A percentile compares a stretch with the other conserved stretches of the same genome.
phyloP scores from a whole-genome alignment of 92 coral and sea anemone genomes.

The Virgularia gustaviana region DNA sequence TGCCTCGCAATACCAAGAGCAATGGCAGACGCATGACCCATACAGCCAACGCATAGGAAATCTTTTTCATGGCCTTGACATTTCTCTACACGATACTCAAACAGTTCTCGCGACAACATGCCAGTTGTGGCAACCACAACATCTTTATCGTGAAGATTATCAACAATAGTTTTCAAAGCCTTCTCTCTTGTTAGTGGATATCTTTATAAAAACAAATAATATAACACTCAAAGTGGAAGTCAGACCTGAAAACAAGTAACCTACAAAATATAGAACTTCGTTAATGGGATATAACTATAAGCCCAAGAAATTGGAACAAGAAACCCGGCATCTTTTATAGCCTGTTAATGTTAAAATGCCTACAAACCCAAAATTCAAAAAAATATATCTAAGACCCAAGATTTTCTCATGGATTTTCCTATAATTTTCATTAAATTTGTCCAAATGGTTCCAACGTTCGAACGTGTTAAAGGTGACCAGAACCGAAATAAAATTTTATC shows the following conservation, averaged over 20 bases:
- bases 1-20: conserved; percentile 95
- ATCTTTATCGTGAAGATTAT: conserved; percentile 78
- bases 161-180: conserved; percentile 68
- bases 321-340: too few relatives aligned
- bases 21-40: conserved; percentile 97
- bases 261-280: too few relatives aligned
- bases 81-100: conserved; percentile 84
- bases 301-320: too few relatives aligned
- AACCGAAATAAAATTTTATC: too few relatives aligned
- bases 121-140: conserved; percentile 97
- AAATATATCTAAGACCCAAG: too few relatives aligned
- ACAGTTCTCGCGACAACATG: conserved; percentile 97
- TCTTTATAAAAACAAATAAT: conserved; percentile 27
- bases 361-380: too few relatives aligned
- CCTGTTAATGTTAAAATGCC: neutral
- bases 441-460: too few relatives aligned
- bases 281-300: too few relatives aligned
- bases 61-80: conserved; percentile 98
- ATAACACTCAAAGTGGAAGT: neutral
- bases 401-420: too few relatives aligned
- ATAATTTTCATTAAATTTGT: too few relatives aligned
- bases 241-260: too few relatives aligned
- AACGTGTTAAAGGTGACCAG: too few relatives aligned
- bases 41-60: conserved; percentile 89
- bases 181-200: conserved; percentile 86